Evolutionary conservation across 2,888 invertebrate genomes (phyloP).

Genomic region (Idaea biselata): DNA sequence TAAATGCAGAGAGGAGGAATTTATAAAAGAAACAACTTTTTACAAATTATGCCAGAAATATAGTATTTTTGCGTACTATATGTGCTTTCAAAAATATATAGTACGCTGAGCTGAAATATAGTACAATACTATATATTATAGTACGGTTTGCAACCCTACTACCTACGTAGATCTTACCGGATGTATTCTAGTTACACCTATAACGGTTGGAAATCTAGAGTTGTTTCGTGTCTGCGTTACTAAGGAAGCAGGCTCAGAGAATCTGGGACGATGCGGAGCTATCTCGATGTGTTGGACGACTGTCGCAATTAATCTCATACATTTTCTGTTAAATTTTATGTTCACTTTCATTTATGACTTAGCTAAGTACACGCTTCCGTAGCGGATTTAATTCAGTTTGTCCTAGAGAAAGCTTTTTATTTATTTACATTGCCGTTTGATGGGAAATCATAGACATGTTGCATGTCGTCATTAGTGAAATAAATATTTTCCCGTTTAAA

Average conservation of each 20-base stretch:
- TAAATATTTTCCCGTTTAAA: conserved; percentile 31
- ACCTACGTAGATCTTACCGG: conserved; percentile 17
- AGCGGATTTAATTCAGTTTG: neutral
- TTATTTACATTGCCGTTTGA: conserved; percentile 9
- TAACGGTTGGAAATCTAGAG: conserved; percentile 29
- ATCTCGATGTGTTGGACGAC: conserved; percentile 25
- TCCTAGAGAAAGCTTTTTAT: neutral
- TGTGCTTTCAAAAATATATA: too few species aligned
- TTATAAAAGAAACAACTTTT: too few species aligned
- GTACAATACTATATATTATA: too few species aligned
- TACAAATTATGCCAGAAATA: too few species aligned
- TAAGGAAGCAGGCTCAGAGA: conserved; percentile 39
- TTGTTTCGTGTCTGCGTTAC: conserved; percentile 32
- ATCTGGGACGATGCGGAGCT: conserved; percentile 27
- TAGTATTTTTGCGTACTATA: too few species aligned
- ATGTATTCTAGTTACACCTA: conserved; percentile 33
- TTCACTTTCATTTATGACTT: conserved; percentile 36
- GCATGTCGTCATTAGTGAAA: conserved; percentile 25
- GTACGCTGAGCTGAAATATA: too few species aligned
- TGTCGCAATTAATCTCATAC: neutral
- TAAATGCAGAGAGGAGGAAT: too few species aligned
- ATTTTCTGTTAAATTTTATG: conserved; percentile 13
- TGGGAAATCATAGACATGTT: conserved; percentile 12
- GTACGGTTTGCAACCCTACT: too few species aligned
- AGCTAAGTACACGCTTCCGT: neutral